Evolutionary conservation across 1,140 invertebrate species (phyloP).

Genomic region (Drosophila saltans): DNA sequence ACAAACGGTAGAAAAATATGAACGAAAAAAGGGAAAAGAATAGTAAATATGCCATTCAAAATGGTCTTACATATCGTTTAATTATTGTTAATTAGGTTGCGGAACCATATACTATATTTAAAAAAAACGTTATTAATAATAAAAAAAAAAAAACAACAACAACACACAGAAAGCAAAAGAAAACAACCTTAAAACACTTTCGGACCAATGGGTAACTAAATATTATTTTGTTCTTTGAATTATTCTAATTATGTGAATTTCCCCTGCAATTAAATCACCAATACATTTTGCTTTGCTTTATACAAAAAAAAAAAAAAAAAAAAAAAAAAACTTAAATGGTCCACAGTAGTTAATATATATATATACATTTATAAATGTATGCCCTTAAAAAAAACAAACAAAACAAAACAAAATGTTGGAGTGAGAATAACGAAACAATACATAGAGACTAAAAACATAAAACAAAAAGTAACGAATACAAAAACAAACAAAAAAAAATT

Average conservation of each 20-base stretch:
- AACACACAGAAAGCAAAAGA: background rate
- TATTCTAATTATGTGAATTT: background rate
- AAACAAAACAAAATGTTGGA: conserved; percentile 69
- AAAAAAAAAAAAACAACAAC: background rate
- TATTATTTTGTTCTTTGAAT: conserved; percentile 5
- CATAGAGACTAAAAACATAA: conserved; percentile 80
- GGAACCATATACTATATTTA: conserved; percentile 68
- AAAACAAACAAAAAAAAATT: conserved; percentile 19
- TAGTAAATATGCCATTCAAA: conserved; percentile 60
- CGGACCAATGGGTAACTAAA: conserved; percentile 4
- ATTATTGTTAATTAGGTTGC: conserved; percentile 74
- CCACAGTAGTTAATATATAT: conserved; percentile 65
- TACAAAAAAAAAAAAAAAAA: conserved; percentile 12
- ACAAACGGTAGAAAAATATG: conserved; percentile 24
- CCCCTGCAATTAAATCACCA: background rate
- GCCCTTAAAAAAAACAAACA: conserved; percentile 53
- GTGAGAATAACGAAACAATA: conserved; percentile 83
- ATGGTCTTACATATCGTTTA: conserved; percentile 77
- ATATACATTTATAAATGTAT: conserved; percentile 36
- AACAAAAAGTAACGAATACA: conserved; percentile 33
- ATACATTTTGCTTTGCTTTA: conserved; percentile 8
- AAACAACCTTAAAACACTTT: conserved; percentile 11
- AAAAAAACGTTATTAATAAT: background rate
- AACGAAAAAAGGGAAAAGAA: background rate
- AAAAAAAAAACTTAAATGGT: conserved; percentile 50